Percentiles rank a stretch among this genome's conserved stretches.
Conservation (phyloP, 1,140 invertebrate species). For the Nomia melanderi region DNA sequence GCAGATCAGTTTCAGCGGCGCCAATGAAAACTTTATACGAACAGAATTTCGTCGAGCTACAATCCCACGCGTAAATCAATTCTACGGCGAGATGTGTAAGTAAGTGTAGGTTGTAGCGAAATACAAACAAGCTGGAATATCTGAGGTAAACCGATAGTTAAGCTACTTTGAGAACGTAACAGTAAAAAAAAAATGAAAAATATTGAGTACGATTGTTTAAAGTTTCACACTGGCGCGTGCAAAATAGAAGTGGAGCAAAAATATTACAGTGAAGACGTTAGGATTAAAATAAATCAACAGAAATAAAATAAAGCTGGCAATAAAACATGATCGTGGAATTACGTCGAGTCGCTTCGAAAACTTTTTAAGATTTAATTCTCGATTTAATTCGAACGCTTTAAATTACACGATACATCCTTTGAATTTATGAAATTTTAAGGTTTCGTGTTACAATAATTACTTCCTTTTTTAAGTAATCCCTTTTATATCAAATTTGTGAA, state of each 20-base stretch:
- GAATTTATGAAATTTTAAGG: too few relatives aligned
- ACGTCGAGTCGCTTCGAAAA: too few relatives aligned
- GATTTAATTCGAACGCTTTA: too few relatives aligned
- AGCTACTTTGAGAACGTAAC: background rate
- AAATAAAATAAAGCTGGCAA: background rate
- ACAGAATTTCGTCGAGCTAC: background rate
- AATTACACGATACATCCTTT: too few relatives aligned
- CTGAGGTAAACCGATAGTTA: too few relatives aligned
- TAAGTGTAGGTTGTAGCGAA: too few relatives aligned
- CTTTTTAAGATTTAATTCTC: too few relatives aligned
- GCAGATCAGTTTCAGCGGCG: background rate
- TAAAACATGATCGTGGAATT: conserved; percentile 3
- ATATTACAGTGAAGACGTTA: background rate
- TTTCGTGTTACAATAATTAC: too few relatives aligned
- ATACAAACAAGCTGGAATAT: too few relatives aligned
- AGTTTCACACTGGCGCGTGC: background rate
- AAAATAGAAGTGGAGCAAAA: background rate
- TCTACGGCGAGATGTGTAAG: too few relatives aligned
- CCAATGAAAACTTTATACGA: background rate
- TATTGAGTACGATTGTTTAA: background rate
- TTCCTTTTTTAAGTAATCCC: too few relatives aligned
- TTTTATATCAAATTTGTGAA: too few relatives aligned
- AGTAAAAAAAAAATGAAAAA: background rate
- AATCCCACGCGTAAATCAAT: background rate
- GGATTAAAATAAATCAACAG: background rate